These are phyloP conservation scores for Sarcophaga peregrina DNA, from an alignment of 1,140 invertebrate species.

Conservation along the genomic window DNA sequence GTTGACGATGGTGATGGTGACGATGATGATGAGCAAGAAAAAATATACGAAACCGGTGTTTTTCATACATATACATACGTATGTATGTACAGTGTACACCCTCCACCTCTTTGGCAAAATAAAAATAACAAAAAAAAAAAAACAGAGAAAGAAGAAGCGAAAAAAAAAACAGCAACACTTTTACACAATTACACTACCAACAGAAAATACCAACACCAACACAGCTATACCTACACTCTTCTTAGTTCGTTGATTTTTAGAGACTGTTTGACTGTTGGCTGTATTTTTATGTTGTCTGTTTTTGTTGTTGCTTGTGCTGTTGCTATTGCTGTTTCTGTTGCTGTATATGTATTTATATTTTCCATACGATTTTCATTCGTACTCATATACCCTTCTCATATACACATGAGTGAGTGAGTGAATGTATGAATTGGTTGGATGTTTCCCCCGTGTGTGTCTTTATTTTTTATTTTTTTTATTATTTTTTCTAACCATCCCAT, in stretches of 20 bases:
- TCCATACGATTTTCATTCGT: conserved; percentile 24
- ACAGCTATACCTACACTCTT: neutral
- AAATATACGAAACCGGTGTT: too few species aligned
- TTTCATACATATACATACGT: too few species aligned
- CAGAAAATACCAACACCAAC: neutral
- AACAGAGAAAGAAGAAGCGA: neutral
- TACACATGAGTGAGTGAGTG: neutral
- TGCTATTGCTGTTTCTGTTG: conserved; percentile 19
- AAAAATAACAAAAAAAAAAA: too few species aligned
- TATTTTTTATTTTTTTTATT: neutral
- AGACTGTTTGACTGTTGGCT: neutral
- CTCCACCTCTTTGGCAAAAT: too few species aligned
- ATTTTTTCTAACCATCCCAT: conserved; percentile 10
- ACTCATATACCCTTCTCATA: conserved; percentile 14
- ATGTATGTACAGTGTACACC: too few species aligned
- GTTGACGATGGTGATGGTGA: too few species aligned
- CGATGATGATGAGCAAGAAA: too few species aligned
- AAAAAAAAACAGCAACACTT: neutral
- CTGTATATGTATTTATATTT: neutral
- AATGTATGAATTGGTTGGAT: conserved; percentile 26
- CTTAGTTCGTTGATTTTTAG: neutral
- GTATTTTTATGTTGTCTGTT: neutral
- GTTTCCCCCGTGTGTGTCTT: conserved; percentile 26
- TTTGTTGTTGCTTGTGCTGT: conserved; percentile 17
- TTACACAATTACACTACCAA: neutral